Evolutionary conservation across 2,888 invertebrate genomes (phyloP), one percentile per base, ranked within the genome.

Genomic region (Drosophila diplacantha): DNA sequence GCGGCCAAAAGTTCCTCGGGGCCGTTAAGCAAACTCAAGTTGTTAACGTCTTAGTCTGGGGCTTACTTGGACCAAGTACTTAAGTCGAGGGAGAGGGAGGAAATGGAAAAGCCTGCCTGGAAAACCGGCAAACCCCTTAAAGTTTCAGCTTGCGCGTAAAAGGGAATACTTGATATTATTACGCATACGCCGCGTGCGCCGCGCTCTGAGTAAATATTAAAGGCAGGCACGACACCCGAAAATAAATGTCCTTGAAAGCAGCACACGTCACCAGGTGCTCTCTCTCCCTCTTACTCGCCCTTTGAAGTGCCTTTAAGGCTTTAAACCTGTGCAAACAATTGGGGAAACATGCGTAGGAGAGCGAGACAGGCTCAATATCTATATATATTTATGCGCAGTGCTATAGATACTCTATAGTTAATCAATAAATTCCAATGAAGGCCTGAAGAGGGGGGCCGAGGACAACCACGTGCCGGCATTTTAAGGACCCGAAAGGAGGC

Each of bases 381-480:
- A 43, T 44, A 44, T 24, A 38, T 32, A 37, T 47, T 52, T 18
- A 34, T 14, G 52, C 35, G 22, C n/a, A 47, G 29, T 38, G 52
- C 47, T 16, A 41, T 22, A 49, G 37, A 44, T 44, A 44, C 8
- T 14, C 29, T 14, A 29, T 31, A 60, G 60, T 60, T 69, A 83
- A 83, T 81, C 83, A 83, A 83, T 78, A 83, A 73, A 73, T 68
- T 51, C 34, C 53, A 52, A 52, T 35, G 63, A 41, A 51, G 29
- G 46, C 14, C 38, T 1, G 38, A 47, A 18, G 55, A 58, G 32
- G 14, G 22, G 3, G 7, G 44, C 14, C 60, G 66, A 59, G 62
- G 65, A 60, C 73, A 65, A 70, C 60, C 71, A 79, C 75, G 79
- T 78, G 79, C 71, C 68, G 75, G 73, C 44, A 65, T 67, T 74